These are phyloP conservation scores for Callimorpha dominula DNA, from an alignment of 2,888 invertebrate species.

Conservation along the genomic window DNA sequence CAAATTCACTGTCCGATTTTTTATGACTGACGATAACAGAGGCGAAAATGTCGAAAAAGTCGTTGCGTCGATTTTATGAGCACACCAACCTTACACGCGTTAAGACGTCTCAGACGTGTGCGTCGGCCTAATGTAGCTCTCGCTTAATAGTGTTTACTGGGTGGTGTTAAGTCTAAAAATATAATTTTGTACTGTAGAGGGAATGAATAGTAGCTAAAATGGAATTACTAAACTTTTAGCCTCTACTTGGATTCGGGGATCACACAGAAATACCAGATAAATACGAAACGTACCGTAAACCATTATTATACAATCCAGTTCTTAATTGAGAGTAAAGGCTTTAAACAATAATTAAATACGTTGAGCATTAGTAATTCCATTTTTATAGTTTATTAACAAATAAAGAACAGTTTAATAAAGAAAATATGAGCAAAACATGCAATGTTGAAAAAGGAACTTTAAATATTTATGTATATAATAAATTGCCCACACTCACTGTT, in stretches of 20 bases:
- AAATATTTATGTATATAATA: slow-evolving; percentile 6
- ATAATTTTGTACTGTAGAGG: not conserved
- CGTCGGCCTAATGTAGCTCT: no score
- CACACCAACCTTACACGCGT: no score
- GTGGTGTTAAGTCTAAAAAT: not conserved
- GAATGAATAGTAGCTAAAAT: slow-evolving; percentile 57
- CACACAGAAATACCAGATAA: slow-evolving; percentile 57
- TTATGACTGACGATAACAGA: no score
- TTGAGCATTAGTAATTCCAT: slow-evolving; percentile 80
- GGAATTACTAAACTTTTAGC: slow-evolving; percentile 74
- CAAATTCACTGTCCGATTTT: no score
- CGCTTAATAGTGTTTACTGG: no score
- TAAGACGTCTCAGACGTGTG: no score
- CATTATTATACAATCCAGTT: slow-evolving; percentile 4
- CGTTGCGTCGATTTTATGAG: no score
- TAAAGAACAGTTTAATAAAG: slow-evolving; percentile 20
- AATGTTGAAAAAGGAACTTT: not conserved
- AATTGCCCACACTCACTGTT: slow-evolving; percentile 24
- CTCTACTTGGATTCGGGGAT: slow-evolving; percentile 59
- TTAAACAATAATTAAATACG: not conserved
- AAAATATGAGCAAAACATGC: slow-evolving; percentile 1
- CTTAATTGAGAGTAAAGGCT: not conserved
- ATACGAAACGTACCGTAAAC: slow-evolving; percentile 65
- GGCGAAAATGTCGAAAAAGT: no score
- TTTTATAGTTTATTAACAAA: slow-evolving; percentile 53